Evolutionary conservation across 2,888 invertebrate species (phyloP).

Genomic region (Oscheius sp.): DNA sequence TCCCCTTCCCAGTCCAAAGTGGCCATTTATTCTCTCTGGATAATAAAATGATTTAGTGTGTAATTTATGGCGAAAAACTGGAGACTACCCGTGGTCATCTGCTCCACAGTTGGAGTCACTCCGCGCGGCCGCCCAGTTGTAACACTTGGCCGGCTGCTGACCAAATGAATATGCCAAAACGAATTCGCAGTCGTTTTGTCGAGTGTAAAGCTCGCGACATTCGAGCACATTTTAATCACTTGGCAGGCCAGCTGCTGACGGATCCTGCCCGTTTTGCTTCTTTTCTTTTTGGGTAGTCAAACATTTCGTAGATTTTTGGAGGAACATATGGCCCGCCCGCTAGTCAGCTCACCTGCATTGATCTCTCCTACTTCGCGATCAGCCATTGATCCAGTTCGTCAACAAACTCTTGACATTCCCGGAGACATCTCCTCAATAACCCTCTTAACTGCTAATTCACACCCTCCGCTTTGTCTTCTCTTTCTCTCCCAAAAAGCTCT

Average conservation of each 20-base stretch:
- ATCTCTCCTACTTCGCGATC: not conserved
- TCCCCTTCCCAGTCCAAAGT: not conserved
- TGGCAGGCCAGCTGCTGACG: slow-evolving; percentile 23
- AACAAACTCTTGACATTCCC: too few species aligned
- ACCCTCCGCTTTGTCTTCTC: not conserved
- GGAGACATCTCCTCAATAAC: not conserved
- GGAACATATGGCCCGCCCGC: slow-evolving; percentile 1
- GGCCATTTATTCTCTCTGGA: too few species aligned
- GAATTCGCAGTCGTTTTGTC: slow-evolving; percentile 29
- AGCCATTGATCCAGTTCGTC: not conserved
- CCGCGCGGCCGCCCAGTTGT: not conserved
- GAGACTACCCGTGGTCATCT: not conserved
- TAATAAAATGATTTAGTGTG: slow-evolving; percentile 4
- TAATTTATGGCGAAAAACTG: slow-evolving; percentile 13
- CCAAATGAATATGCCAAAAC: slow-evolving; percentile 24
- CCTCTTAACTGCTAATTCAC: slow-evolving; percentile 2
- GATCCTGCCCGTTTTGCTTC: not conserved
- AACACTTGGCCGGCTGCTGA: not conserved
- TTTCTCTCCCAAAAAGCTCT: not conserved
- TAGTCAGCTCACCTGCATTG: not conserved
- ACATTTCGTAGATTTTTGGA: not conserved
- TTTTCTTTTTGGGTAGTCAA: slow-evolving; percentile 1
- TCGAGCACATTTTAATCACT: slow-evolving; percentile 33
- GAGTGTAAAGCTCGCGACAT: slow-evolving; percentile 30
- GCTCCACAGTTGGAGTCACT: slow-evolving; percentile 10